These are phyloP conservation scores for Sesia apiformis DNA, from an alignment of 2,888 invertebrate species.

Conservation along the genomic window DNA sequence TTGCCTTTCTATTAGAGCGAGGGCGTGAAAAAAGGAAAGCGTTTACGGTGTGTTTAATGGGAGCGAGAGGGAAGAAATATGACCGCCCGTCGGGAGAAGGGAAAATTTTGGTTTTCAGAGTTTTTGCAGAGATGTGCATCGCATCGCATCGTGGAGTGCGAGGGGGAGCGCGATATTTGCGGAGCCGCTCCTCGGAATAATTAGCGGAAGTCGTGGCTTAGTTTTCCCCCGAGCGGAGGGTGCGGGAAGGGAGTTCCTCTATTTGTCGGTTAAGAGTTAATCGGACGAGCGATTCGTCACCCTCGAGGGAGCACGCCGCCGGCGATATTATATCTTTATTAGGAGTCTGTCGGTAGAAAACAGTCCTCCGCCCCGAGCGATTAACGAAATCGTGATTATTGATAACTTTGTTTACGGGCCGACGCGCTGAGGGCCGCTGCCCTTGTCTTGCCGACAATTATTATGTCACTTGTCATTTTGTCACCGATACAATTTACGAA, in stretches of 20 bases:
- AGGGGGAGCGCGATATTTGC: slow-evolving; percentile 55
- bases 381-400: slow-evolving; percentile 67
- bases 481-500: background rate
- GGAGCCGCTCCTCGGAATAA: slow-evolving; percentile 62
- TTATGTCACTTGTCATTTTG: background rate
- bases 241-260: slow-evolving; percentile 66
- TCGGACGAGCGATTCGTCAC: slow-evolving; percentile 72
- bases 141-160: slow-evolving; percentile 60
- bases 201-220: slow-evolving; percentile 73
- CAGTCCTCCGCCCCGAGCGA: slow-evolving; percentile 45
- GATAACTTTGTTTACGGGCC: slow-evolving; percentile 54
- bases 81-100: slow-evolving; percentile 67
- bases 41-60: slow-evolving; percentile 74
- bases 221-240: slow-evolving; percentile 59
- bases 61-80: slow-evolving; percentile 74
- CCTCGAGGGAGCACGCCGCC: slow-evolving; percentile 59
- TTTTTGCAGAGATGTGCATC: slow-evolving; percentile 72
- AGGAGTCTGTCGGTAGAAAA: slow-evolving; percentile 43
- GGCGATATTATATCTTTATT: slow-evolving; percentile 70
- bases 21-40: slow-evolving; percentile 76
- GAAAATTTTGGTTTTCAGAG: slow-evolving; percentile 73
- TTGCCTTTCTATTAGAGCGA: slow-evolving; percentile 75
- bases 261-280: slow-evolving; percentile 75
- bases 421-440: slow-evolving; percentile 11
- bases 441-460: background rate